Conservation (phyloP, 1,140 invertebrate species). For the Copidosoma floridanum region DNA sequence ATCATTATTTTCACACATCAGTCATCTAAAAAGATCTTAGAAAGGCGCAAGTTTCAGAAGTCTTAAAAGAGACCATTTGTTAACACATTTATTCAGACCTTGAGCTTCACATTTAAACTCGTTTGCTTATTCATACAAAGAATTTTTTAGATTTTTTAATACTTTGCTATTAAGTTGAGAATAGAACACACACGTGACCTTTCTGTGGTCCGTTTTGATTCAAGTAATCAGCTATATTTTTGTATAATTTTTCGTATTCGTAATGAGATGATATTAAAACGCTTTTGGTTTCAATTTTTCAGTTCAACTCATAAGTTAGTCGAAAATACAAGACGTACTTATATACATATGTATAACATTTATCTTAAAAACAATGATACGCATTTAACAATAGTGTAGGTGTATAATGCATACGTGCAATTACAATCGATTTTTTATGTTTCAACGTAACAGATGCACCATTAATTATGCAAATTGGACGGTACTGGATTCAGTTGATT, state of each 20-base stretch:
- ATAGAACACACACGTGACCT: conserved; percentile 10
- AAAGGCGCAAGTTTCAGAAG: conserved; percentile 10
- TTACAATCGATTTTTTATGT: too few species aligned
- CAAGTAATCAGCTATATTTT: too few species aligned
- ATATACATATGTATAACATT: conserved; percentile 1
- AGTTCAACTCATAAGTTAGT: too few species aligned
- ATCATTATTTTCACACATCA: conserved; percentile 8
- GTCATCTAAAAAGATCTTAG: conserved; percentile 17
- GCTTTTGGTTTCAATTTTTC: too few species aligned
- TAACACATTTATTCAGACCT: conserved; percentile 6
- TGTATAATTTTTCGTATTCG: too few species aligned
- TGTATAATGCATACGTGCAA: neutral
- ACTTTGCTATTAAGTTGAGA: conserved; percentile 14
- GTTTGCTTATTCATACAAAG: conserved; percentile 14
- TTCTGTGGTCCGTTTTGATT: conserved; percentile 18
- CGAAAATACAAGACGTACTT: too few species aligned
- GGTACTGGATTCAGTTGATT: conserved; percentile 48
- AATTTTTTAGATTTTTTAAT: conserved; percentile 15
- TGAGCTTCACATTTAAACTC: conserved; percentile 8
- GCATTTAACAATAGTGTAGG: neutral
- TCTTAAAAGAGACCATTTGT: conserved; percentile 5
- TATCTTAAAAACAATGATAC: conserved; percentile 6
- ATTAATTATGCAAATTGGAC: conserved; percentile 48
- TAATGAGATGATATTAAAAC: neutral
- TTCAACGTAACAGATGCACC: neutral